These are phyloP conservation scores for Harpalus rufipes DNA, from an alignment of 2,888 invertebrate genomes.

Conservation along the genomic window DNA sequence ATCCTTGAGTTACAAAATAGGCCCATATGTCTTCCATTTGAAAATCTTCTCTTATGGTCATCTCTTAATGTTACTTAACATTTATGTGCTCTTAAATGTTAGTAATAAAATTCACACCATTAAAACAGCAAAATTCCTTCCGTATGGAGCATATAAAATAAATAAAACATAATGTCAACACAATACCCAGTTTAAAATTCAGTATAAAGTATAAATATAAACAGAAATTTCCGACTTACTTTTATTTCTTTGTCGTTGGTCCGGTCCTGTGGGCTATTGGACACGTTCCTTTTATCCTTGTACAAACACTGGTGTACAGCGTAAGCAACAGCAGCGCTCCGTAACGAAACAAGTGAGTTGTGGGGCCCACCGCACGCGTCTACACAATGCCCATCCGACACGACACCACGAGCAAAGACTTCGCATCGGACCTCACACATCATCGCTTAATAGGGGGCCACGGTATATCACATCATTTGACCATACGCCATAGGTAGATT, in stretches of 20 bases:
- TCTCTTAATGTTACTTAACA: too few species aligned
- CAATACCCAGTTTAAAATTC: too few species aligned
- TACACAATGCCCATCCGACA: constrained; percentile 28
- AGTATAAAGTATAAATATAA: neutral
- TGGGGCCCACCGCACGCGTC: constrained; percentile 61
- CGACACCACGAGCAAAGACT: neutral
- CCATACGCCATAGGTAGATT: too few species aligned
- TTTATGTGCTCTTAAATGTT: too few species aligned
- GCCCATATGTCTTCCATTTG: too few species aligned
- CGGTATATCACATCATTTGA: neutral
- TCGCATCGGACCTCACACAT: constrained; percentile 7
- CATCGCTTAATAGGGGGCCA: neutral
- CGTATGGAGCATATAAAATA: too few species aligned
- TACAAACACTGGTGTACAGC: constrained; percentile 31
- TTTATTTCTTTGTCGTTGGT: constrained; percentile 3
- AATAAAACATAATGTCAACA: too few species aligned
- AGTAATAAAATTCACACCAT: too few species aligned
- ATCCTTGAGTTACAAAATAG: too few species aligned
- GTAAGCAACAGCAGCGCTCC: neutral
- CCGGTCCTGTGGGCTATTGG: constrained; percentile 12
- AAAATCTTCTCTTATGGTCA: too few species aligned
- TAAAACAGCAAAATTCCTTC: too few species aligned
- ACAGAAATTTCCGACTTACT: neutral
- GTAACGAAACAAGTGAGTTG: constrained; percentile 48
- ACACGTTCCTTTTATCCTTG: constrained; percentile 43